These are phyloP conservation scores for Drosophila heteroneura DNA, from an alignment of 2,888 invertebrate genomes.

Conservation along the genomic window DNA sequence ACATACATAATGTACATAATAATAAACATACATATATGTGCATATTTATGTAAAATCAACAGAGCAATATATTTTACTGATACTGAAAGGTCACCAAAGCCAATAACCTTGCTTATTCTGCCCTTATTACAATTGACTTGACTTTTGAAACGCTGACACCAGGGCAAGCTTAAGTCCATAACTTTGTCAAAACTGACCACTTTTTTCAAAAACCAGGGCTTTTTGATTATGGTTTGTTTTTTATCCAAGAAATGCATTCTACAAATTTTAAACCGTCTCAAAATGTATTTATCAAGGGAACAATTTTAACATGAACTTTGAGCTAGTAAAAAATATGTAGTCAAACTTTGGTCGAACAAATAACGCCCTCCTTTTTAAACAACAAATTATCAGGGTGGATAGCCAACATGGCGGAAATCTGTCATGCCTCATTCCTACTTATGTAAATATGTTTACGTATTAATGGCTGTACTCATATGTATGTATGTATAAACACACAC, in stretches of 20 bases:
- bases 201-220: no score
- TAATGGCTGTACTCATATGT: background rate
- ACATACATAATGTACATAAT: background rate
- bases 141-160: no score
- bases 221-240: background rate
- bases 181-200: no score
- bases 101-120: no score
- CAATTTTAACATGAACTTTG: background rate
- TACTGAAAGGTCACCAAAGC: background rate
- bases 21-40: background rate
- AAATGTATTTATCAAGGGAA: background rate
- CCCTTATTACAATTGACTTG: no score
- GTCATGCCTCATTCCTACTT: background rate
- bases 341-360: background rate
- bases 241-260: background rate
- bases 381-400: background rate
- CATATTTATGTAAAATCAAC: background rate
- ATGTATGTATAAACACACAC: background rate
- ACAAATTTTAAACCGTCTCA: background rate
- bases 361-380: background rate
- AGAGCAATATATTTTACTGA: background rate
- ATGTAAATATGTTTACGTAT: background rate
- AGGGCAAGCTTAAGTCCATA: no score
- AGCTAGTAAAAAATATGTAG: no score
- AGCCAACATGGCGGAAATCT: conserved; percentile 6